Conservation (phyloP, 2,113 vertebrate species). For the Struthio camelus region DNA sequence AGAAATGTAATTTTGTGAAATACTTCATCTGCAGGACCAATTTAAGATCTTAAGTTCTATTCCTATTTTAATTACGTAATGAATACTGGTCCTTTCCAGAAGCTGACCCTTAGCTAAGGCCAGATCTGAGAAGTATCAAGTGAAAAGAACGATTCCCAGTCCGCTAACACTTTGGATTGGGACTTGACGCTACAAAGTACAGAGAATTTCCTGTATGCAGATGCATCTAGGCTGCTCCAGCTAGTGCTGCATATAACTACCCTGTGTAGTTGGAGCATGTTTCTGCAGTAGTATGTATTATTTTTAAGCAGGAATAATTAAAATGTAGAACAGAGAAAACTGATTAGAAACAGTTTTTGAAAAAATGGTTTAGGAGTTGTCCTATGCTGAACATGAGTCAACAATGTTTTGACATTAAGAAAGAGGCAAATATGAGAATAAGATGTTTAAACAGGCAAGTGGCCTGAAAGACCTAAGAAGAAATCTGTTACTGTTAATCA, state of each 20-base stretch:
- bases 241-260: background rate
- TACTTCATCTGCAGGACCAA: background rate
- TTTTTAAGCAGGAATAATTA: background rate
- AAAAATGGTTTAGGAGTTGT: background rate
- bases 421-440: background rate
- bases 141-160: background rate
- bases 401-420: background rate
- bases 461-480: background rate
- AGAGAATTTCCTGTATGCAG: background rate
- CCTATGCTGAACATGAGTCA: background rate
- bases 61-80: background rate
- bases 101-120: background rate
- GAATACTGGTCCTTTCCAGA: background rate
- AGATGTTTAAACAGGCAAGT: background rate
- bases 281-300: background rate
- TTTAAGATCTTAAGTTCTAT: background rate
- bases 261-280: background rate
- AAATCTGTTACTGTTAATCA: background rate
- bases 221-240: background rate
- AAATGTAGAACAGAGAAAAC: background rate
- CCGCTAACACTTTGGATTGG: background rate
- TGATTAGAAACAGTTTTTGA: background rate
- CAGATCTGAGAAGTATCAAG: background rate
- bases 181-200: background rate
- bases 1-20: background rate